Evolutionary conservation across 2,888 invertebrate species (phyloP).

Genomic region (Epiperipatus broadwayi): DNA sequence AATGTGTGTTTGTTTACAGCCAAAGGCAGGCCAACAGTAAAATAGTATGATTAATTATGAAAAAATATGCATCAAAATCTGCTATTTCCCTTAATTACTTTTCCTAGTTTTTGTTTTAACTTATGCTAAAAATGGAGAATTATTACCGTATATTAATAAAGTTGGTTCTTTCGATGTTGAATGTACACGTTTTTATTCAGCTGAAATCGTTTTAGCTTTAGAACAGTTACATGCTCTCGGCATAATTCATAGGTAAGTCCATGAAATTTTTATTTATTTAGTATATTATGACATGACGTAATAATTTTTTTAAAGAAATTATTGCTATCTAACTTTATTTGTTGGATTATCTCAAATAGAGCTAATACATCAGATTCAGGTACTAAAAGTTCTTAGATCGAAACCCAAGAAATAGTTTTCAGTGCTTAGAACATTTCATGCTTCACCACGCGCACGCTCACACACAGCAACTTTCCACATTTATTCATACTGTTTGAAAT

Average conservation of each 20-base stretch:
- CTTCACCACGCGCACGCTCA: too few species aligned
- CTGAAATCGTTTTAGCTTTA: constrained; percentile 74
- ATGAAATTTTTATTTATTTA: too few species aligned
- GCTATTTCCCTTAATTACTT: constrained; percentile 16
- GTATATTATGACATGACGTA: background rate
- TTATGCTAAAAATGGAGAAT: constrained; percentile 83
- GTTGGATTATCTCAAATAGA: too few species aligned
- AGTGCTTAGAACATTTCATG: too few species aligned
- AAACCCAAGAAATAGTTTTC: too few species aligned
- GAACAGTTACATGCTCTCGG: constrained; percentile 71
- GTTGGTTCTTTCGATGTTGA: constrained; percentile 65
- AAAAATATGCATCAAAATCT: background rate
- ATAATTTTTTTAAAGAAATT: background rate
- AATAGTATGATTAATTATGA: background rate
- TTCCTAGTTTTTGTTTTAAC: constrained; percentile 65
- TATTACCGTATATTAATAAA: constrained; percentile 73
- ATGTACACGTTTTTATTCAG: constrained; percentile 78
- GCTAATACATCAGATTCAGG: too few species aligned
- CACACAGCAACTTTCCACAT: too few species aligned
- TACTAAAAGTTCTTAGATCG: too few species aligned
- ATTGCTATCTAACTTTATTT: background rate
- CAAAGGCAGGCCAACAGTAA: too few species aligned
- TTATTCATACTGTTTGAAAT: too few species aligned
- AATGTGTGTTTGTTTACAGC: too few species aligned
- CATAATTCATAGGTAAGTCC: constrained; percentile 57